Evolutionary conservation across 1,140 invertebrate genomes (phyloP).

Genomic region (Drepana arcuata): DNA sequence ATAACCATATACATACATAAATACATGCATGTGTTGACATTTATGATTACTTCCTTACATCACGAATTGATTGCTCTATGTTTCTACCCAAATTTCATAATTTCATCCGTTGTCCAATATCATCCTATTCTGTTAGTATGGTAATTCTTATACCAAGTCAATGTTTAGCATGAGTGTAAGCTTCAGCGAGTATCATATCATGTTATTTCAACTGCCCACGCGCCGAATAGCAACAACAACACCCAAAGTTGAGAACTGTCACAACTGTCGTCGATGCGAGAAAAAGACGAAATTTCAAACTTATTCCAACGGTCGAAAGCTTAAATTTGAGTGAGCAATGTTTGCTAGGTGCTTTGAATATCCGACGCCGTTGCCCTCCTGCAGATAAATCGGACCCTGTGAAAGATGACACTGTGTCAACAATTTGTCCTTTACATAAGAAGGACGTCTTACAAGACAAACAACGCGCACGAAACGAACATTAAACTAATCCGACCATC

Average conservation of each 20-base stretch:
- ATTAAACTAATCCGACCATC: conserved; percentile 62
- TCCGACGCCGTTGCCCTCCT: too few species aligned
- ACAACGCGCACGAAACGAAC: conserved; percentile 64
- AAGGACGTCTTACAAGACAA: conserved; percentile 52
- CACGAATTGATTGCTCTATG: too few species aligned
- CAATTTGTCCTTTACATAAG: conserved; percentile 57
- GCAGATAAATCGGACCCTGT: conserved; percentile 42
- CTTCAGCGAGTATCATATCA: not conserved
- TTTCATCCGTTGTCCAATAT: too few species aligned
- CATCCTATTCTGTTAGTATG: conserved; percentile 3
- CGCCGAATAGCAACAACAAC: conserved; percentile 39
- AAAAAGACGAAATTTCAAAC: not conserved
- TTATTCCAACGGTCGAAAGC: conserved; percentile 22
- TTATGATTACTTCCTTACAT: too few species aligned
- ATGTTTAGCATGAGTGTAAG: too few species aligned
- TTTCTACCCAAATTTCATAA: too few species aligned
- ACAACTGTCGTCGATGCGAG: conserved; percentile 40
- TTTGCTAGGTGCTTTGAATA: conserved; percentile 22
- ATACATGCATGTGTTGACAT: too few species aligned
- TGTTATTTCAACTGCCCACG: conserved; percentile 56
- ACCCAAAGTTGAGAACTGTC: conserved; percentile 32
- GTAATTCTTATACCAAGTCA: too few species aligned
- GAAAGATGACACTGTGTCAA: conserved; percentile 62
- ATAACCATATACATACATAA: too few species aligned
- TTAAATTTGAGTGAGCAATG: conserved; percentile 17